A percentile compares a stretch with the other conserved stretches of the same genome.
These are phyloP conservation scores for Piaya cayana DNA, from an alignment of 2,113 vertebrate genomes.

Conservation along the genomic window DNA sequence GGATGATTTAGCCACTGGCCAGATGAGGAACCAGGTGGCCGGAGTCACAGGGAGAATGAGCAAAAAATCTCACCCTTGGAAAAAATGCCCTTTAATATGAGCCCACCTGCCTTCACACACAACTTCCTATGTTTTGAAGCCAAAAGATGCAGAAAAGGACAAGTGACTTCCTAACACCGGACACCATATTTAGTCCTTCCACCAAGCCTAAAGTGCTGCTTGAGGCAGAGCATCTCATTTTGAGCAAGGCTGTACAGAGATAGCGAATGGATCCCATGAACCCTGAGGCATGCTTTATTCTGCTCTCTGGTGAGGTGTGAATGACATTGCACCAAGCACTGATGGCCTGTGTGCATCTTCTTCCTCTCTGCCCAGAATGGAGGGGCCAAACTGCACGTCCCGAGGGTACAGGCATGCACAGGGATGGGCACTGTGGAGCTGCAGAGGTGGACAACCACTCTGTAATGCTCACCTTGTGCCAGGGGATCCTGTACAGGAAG, in stretches of 20 bases:
- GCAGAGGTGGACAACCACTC: neutral
- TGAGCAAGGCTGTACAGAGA: neutral
- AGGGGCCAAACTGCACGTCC: fast-evolving
- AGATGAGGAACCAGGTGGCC: neutral
- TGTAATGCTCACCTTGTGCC: fast-evolving
- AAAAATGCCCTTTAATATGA: neutral
- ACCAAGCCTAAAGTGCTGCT: neutral
- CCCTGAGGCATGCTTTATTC: fast-evolving
- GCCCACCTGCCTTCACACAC: neutral
- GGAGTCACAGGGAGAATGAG: neutral
- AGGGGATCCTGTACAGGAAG: neutral
- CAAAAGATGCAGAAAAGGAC: neutral
- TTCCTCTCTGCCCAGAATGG: neutral
- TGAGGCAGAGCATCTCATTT: neutral
- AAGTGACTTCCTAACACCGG: neutral
- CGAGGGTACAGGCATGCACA: fast-evolving
- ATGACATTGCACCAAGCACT: fast-evolving
- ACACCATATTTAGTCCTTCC: neutral
- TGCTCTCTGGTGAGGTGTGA: fast-evolving
- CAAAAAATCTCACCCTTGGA: neutral
- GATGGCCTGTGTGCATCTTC: neutral
- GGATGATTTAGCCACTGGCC: too few relatives aligned
- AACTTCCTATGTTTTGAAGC: neutral
- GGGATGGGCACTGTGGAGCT: neutral
- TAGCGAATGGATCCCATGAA: fast-evolving